phyloP scores from a whole-genome alignment of 1,140 invertebrate species.

The Hylaeus volcanicus region DNA sequence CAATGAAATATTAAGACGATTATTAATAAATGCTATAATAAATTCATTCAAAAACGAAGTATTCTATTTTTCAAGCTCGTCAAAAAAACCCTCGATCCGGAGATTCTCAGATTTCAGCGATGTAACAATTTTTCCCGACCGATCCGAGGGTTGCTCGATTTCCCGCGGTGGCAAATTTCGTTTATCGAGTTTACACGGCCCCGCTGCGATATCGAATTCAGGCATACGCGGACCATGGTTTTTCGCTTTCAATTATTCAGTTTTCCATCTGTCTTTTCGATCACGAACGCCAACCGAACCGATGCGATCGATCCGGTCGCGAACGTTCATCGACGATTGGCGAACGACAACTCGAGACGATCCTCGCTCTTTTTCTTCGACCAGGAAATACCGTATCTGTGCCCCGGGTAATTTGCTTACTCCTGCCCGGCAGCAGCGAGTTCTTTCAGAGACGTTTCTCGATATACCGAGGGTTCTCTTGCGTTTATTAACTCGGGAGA shows the following conservation, averaged over 20 bases:
- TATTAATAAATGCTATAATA: too few species aligned
- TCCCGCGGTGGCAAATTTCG: slow-evolving; percentile 35
- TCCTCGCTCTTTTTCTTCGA: slow-evolving; percentile 1
- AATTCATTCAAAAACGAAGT: too few species aligned
- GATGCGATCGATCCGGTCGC: too few species aligned
- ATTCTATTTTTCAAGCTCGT: too few species aligned
- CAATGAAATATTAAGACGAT: too few species aligned
- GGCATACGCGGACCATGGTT: not conserved
- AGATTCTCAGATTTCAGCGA: too few species aligned
- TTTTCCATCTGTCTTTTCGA: too few species aligned
- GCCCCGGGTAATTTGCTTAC: slow-evolving; percentile 1
- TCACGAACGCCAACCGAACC: too few species aligned
- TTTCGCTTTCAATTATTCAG: not conserved
- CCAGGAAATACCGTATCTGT: not conserved
- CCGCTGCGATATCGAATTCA: slow-evolving; percentile 4
- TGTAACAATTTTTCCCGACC: too few species aligned
- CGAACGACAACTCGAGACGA: not conserved
- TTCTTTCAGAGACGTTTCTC: not conserved
- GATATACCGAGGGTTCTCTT: not conserved
- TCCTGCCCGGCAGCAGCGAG: not conserved
- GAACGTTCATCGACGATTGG: too few species aligned
- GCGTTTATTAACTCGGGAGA: not conserved
- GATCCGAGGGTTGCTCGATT: slow-evolving; percentile 2
- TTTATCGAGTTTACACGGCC: slow-evolving; percentile 35
- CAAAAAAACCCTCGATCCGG: too few species aligned